These are phyloP conservation scores for Diorhabda carinulata DNA, from an alignment of 1,140 invertebrate species.

Conservation along the genomic window DNA sequence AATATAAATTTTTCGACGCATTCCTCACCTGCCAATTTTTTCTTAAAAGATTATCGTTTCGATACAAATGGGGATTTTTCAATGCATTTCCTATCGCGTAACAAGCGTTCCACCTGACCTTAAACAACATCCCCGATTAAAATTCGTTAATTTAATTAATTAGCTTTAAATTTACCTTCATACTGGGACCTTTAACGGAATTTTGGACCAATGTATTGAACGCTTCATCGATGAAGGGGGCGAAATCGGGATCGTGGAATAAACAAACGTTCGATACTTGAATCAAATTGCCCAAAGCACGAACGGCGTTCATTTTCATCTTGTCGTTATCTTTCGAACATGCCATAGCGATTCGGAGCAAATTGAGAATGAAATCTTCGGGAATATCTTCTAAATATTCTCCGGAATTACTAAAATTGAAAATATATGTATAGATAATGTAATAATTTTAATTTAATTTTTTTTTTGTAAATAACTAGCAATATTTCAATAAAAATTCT, in stretches of 20 bases:
- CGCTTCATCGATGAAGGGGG: conserved; percentile 52
- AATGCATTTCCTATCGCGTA: conserved; percentile 77
- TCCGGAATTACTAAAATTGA: conserved; percentile 15
- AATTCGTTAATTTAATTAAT: neutral
- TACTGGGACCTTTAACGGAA: conserved; percentile 63
- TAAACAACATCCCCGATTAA: conserved; percentile 27
- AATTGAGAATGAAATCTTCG: conserved; percentile 60
- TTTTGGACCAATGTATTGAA: conserved; percentile 64
- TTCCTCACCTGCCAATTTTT: conserved; percentile 14
- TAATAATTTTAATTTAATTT: no score
- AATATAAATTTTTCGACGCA: neutral
- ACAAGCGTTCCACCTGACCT: conserved; percentile 87
- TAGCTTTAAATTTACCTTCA: conserved; percentile 60
- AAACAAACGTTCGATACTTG: conserved; percentile 58
- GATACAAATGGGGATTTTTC: conserved; percentile 60
- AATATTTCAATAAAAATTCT: no score
- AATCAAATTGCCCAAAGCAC: conserved; percentile 75
- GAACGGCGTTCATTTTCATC: conserved; percentile 74
- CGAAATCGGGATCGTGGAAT: conserved; percentile 50
- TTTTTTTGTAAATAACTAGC: no score
- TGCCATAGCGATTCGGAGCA: conserved; percentile 62
- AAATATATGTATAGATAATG: neutral
- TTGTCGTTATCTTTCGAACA: conserved; percentile 71
- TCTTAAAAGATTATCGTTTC: conserved; percentile 35
- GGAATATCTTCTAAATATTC: conserved; percentile 57